A percentile compares a stretch with the other conserved stretches of the same genome.
phyloP scores from a whole-genome alignment of 1,140 invertebrate species.

The Lordiphosa clarofinis region DNA sequence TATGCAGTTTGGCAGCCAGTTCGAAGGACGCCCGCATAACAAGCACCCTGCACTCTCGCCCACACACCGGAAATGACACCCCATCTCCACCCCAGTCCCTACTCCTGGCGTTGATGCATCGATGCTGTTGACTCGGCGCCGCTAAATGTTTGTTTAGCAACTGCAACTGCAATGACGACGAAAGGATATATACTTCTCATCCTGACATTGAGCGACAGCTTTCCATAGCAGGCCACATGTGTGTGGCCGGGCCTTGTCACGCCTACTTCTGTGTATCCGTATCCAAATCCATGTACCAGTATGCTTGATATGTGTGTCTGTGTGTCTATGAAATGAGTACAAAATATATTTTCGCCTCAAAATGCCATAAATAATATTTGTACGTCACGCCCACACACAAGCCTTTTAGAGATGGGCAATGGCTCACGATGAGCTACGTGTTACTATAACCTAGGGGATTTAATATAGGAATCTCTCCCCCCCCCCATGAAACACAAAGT shows the following conservation, averaged over 20 bases:
- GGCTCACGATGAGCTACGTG: too few relatives aligned
- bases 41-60: conserved; percentile 8
- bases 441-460: too few relatives aligned
- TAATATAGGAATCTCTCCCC: too few relatives aligned
- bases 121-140: conserved; percentile 69
- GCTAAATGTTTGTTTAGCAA: conserved; percentile 76
- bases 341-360: conserved; percentile 63
- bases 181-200: conserved; percentile 8
- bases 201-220: conserved; percentile 59
- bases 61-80: conserved; percentile 58
- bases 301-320: conserved; percentile 9
- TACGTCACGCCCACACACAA: conserved; percentile 27
- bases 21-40: conserved; percentile 57
- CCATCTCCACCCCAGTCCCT: conserved; percentile 24
- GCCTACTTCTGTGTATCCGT: conserved; percentile 52
- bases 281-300: conserved; percentile 6
- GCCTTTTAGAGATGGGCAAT: neutral
- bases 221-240: conserved; percentile 48
- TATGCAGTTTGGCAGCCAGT: conserved; percentile 56
- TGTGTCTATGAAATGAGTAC: conserved; percentile 16
- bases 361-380: conserved; percentile 72
- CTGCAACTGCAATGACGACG: conserved; percentile 44
- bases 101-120: conserved; percentile 63
- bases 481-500: too few relatives aligned
- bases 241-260: conserved; percentile 33